Base-by-base conservation (phyloP, 2,113 vertebrate genomes). In the Morone saxatilis region DNA sequence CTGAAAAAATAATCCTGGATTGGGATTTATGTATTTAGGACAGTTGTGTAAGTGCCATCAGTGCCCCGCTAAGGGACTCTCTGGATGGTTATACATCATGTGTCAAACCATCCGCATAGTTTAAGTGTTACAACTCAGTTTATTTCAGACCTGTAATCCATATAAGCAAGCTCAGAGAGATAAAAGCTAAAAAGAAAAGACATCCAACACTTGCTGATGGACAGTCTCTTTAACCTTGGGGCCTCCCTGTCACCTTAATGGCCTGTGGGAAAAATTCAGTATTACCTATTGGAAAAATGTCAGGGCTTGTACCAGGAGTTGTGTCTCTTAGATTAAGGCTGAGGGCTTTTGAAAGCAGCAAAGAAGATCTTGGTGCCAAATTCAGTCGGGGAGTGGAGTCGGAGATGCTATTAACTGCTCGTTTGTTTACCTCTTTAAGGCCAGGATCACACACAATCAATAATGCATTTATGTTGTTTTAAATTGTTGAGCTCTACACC, bases 241-340 rank as follows among this genome's bases (percentile, higher is more conserved):
- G 70, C 82, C 80, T 80, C 50, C 19, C 60, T 66, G 70, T 76
- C 80, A 57, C 81, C 36, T 72, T 79, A 80, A 72, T 69, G 72
- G 90, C 60, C 71, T 13, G 36, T n/a, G 72, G 71, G 83, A 56
- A 81, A 71, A 80, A 78, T 54, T 63, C 60, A 45, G 71, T 56
- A 79, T 84, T 72, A 82, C 59, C 74, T 69, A 86, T 89, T 80
- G 83, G 78, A 86, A 82, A 93, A 40, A 53, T 80, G 81, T 86
- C 88, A 78, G 76, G 14, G 65, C 78, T 78, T 60, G 56, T 65
- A 74, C 40, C 14, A 17, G 60, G 70, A 90, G 31, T n/a, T 76
- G 62, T 84, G 79, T 25, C 75, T 87, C 40, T 51, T 72, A 73
- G 72, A 86, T 79, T 65, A 77, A 65, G 19, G 36, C 50, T 17